phyloP scores from a whole-genome alignment of 23 tunicate genomes.

The Styela clava region DNA sequence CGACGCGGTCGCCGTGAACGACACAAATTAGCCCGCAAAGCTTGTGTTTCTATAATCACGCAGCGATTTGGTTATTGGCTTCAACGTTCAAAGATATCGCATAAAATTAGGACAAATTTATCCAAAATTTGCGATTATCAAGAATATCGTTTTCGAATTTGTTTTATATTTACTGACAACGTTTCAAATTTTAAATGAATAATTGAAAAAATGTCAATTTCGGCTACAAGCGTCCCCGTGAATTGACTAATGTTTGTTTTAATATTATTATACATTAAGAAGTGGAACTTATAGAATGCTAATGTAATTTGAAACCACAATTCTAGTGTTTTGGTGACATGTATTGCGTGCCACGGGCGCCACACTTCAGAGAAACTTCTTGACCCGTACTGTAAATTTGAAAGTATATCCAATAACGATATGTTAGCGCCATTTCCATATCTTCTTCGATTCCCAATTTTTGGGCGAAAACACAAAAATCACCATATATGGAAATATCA shows the following conservation, averaged over 20 bases:
- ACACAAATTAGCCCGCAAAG: not conserved
- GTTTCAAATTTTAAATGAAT: no score
- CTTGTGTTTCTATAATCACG: not conserved
- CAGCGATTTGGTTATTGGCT: not conserved
- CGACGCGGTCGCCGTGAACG: not conserved
- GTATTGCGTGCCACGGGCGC: slow-evolving; percentile 1
- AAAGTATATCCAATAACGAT: not conserved
- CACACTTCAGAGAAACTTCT: not conserved
- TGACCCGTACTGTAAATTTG: not conserved
- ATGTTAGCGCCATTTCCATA: not conserved
- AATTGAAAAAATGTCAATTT: no score
- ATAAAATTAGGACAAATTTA: not conserved
- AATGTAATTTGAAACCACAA: not conserved
- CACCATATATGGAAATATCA: not conserved
- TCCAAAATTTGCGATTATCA: not conserved
- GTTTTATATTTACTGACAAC: not conserved
- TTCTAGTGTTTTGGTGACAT: not conserved
- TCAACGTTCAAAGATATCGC: not conserved
- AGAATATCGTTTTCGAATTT: not conserved
- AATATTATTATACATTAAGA: not conserved
- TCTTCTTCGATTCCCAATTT: not conserved
- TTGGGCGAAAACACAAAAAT: not conserved
- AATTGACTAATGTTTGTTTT: not conserved
- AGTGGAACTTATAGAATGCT: not conserved
- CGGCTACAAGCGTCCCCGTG: no score